Percentiles rank a stretch among this genome's conserved stretches.
Conservation (phyloP, 2,888 invertebrate genomes). For the Ligdia adustata region DNA sequence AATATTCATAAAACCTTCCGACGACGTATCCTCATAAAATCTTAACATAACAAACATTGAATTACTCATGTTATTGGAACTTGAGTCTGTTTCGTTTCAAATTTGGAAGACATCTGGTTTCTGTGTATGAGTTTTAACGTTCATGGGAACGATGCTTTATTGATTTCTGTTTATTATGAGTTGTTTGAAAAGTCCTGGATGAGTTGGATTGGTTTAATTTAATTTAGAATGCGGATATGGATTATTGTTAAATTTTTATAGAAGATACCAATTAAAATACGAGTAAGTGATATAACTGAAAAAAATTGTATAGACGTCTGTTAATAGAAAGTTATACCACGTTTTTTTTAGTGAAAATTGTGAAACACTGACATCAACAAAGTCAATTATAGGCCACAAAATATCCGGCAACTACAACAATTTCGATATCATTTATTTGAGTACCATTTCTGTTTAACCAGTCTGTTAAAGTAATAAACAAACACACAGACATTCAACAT, state of each 20-base stretch:
- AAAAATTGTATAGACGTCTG: too few relatives aligned
- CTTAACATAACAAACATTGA: conserved; percentile 65
- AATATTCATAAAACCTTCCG: conserved; percentile 43
- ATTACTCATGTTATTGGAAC: conserved; percentile 49
- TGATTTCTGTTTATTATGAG: conserved; percentile 18
- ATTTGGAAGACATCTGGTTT: conserved; percentile 48
- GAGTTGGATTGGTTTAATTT: not conserved
- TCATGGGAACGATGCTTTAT: conserved; percentile 37
- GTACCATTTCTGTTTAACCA: not conserved
- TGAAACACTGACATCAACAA: too few relatives aligned
- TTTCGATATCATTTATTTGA: not conserved
- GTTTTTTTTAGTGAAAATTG: too few relatives aligned
- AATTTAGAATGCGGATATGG: too few relatives aligned
- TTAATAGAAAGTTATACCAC: too few relatives aligned
- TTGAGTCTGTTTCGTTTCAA: conserved; percentile 61
- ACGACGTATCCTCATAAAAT: conserved; percentile 68
- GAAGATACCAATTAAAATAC: too few relatives aligned
- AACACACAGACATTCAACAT: not conserved
- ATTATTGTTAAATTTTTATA: too few relatives aligned
- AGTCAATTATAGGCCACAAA: too few relatives aligned
- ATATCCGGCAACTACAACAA: too few relatives aligned
- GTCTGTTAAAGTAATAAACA: too few relatives aligned
- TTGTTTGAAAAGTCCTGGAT: conserved; percentile 6
- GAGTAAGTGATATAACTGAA: too few relatives aligned
- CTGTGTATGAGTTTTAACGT: conserved; percentile 32